These are phyloP conservation scores for Zaprionus obscuricornis DNA, from an alignment of 2,888 invertebrate genomes.

Conservation along the genomic window DNA sequence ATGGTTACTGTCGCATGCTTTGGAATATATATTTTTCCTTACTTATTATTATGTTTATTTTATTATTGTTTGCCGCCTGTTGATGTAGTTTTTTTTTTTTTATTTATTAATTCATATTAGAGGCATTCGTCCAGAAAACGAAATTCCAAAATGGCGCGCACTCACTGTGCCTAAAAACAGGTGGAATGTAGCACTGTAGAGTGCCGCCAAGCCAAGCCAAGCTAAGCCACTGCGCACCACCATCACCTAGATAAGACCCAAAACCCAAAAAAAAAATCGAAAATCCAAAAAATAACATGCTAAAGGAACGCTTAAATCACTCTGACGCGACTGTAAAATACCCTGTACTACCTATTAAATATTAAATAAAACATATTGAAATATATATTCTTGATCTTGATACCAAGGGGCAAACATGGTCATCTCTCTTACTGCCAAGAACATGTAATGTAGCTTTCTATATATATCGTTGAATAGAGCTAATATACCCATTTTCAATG, in stretches of 20 bases:
- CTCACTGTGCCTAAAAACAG: constrained; percentile 45
- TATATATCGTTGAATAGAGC: no score
- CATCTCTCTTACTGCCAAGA: no score
- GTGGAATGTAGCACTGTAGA: constrained; percentile 58
- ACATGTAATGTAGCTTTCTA: no score
- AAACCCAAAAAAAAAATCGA: constrained; percentile 17
- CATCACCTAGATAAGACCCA: constrained; percentile 44
- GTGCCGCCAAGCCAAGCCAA: constrained; percentile 11
- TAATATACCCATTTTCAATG: no score
- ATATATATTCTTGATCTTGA: no score
- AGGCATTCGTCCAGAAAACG: constrained; percentile 75
- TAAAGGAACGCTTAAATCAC: no score
- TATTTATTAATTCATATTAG: constrained; percentile 73
- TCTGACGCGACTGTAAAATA: no score
- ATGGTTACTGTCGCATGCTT: no score
- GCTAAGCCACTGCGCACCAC: background rate
- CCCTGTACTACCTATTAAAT: no score
- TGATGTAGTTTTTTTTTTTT: constrained; percentile 27
- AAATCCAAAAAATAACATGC: background rate
- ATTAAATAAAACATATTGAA: background rate
- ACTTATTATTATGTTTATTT: constrained; percentile 25
- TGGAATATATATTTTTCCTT: constrained; percentile 39
- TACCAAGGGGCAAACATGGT: no score
- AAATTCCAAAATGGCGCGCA: constrained; percentile 69
- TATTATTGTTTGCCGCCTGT: constrained; percentile 6